Evolutionary conservation across 2,888 invertebrate genomes (phyloP).

Genomic region (Lacanobia wlatinum): DNA sequence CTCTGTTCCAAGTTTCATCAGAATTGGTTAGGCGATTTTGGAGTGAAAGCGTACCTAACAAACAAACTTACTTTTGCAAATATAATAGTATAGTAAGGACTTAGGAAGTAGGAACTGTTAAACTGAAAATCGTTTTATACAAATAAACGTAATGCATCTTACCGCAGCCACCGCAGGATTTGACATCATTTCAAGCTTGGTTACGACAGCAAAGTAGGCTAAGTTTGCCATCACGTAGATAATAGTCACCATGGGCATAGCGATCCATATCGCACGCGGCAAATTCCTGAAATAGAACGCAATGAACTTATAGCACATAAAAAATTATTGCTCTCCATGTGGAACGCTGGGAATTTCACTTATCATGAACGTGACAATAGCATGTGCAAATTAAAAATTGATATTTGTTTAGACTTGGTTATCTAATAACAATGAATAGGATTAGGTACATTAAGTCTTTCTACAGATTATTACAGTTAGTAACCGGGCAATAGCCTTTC

Average conservation of each 20-base stretch:
- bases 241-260: conserved; percentile 96
- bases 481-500: no score
- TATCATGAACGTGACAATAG: not conserved
- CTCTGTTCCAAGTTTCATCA: no score
- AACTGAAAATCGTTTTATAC: not conserved
- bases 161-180: conserved; percentile 97
- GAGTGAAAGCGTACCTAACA: no score
- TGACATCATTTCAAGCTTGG: conserved; percentile 94
- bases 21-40: no score
- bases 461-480: conserved; percentile 4
- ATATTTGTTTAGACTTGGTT: not conserved
- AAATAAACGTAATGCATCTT: conserved; percentile 74
- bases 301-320: conserved; percentile 52
- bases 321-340: conserved; percentile 45
- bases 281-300: conserved; percentile 93
- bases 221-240: conserved; percentile 97
- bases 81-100: no score
- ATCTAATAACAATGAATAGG: conserved; percentile 20
- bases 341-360: conserved; percentile 24
- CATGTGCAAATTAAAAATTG: conserved; percentile 1
- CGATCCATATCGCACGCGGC: conserved; percentile 98
- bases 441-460: not conserved
- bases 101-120: no score
- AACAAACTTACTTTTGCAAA: no score
- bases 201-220: conserved; percentile 97